Base-by-base conservation (phyloP, 2,797 vertebrate genomes). In the Oreochromis grahami region DNA sequence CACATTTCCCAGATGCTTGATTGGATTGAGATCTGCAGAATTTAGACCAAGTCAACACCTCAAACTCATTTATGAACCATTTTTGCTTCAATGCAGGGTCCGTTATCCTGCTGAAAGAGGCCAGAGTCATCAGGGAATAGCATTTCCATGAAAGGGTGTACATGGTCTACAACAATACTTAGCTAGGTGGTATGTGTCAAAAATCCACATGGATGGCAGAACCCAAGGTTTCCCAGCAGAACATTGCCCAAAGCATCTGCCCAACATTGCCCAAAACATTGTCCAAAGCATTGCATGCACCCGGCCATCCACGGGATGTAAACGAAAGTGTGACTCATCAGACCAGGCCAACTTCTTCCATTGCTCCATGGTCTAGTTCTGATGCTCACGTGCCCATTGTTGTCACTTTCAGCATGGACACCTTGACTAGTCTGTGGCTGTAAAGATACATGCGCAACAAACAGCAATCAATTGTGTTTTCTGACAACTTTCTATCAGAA, bases 361-460 rank as follows among this genome's bases (percentile, higher is more conserved):
- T 63, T n/a, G 58, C 58, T 63, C 58, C 0, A 63, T 38, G 19
- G 19, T 63, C 58, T 63, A 63, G 32, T 63, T 63, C 58, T 63
- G 58, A 38, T 63, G 19, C 32, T 13, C 58, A 0, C 4, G 4
- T 38, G 58, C 12, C 58, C 58, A 63, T 63, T 63, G 32, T 63
- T 63, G 32, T 3, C 58, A 63, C 58, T 36, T 36, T 36, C 58
- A 36, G 58, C 2, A 63, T n/a, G 2, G 58, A 12, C 10, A 63
- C 10, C 58, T 1, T 36, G 17, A 63, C 32, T 63, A 36, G 10
- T 63, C 19, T 38, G 58, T 63, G 32, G 32, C 58, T 63, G 10
- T 63, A 32, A 13, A n/a, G 19, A n/a, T 38, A 12, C 32, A 13
- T 0, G 6, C 0, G 19, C 58, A n/a, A 36, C 19, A 63, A 63